Percentiles rank a stretch among this genome's conserved stretches.
These are phyloP conservation scores for Leucoraja erinaceus DNA, from an alignment of 2,113 vertebrate genomes.

Conservation along the genomic window DNA sequence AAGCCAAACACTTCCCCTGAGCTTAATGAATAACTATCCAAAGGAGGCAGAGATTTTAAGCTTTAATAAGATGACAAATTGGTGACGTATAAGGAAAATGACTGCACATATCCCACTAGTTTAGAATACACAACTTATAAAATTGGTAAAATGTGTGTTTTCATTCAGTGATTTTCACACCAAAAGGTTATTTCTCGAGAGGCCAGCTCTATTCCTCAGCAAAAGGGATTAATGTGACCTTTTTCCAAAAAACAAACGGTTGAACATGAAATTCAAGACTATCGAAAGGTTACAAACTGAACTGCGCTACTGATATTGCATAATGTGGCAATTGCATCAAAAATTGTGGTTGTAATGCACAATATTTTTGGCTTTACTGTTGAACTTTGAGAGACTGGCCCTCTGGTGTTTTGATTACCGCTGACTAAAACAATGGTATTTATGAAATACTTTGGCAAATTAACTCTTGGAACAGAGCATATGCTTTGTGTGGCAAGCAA, in stretches of 20 bases:
- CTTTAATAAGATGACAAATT: background rate
- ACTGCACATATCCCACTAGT: background rate
- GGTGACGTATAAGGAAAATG: background rate
- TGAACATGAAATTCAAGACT: background rate
- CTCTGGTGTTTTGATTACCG: background rate
- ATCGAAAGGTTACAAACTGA: background rate
- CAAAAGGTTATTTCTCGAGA: background rate
- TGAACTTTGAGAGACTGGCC: background rate
- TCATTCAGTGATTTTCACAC: background rate
- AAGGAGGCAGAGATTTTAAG: background rate
- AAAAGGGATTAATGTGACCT: background rate
- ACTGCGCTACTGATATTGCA: background rate
- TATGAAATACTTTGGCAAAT: background rate
- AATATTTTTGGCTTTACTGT: background rate
- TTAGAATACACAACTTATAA: background rate
- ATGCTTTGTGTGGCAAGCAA: background rate
- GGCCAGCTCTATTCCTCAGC: background rate
- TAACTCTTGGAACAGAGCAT: background rate
- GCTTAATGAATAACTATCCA: background rate
- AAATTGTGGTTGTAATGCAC: background rate
- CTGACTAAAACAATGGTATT: background rate
- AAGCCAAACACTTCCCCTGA: constrained; percentile 11
- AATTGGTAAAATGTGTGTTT: background rate
- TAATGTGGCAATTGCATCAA: background rate
- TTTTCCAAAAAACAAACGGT: background rate